Evolutionary conservation across 2,113 vertebrate species (phyloP).

Genomic region (Tragelaphus scriptus): DNA sequence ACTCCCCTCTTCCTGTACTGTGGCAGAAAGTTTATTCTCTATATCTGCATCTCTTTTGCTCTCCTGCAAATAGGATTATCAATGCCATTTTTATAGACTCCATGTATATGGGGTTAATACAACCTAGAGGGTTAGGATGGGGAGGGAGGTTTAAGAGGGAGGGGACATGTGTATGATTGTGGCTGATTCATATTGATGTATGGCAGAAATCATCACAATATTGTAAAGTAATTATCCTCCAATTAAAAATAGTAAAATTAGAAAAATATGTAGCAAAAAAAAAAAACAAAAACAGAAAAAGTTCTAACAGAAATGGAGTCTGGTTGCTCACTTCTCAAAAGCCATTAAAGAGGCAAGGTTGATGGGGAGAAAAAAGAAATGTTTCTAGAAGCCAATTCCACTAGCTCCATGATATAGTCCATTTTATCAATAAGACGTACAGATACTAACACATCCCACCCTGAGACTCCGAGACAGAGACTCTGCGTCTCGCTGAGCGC

Average conservation of each 20-base stretch:
- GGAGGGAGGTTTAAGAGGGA: neutral
- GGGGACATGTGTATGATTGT: neutral
- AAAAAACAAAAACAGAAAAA: neutral
- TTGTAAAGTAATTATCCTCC: neutral
- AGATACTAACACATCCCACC: neutral
- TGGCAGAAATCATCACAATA: no score
- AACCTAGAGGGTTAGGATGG: neutral
- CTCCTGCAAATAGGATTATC: neutral
- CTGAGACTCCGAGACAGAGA: neutral
- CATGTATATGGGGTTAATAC: neutral
- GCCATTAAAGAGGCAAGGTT: neutral
- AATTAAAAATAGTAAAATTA: neutral
- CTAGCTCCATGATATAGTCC: neutral
- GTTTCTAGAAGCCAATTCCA: neutral
- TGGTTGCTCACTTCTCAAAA: neutral
- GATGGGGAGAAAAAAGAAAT: neutral
- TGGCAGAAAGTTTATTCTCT: neutral
- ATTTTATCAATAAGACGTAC: neutral
- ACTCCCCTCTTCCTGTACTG: neutral
- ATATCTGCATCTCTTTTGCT: neutral
- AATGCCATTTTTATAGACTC: neutral
- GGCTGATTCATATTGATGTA: neutral
- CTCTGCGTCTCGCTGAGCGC: rapidly evolving
- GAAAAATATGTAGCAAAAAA: neutral
- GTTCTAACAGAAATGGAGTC: neutral